Conservation (phyloP, 2,888 invertebrate genomes). For the Aphodius granarius region DNA sequence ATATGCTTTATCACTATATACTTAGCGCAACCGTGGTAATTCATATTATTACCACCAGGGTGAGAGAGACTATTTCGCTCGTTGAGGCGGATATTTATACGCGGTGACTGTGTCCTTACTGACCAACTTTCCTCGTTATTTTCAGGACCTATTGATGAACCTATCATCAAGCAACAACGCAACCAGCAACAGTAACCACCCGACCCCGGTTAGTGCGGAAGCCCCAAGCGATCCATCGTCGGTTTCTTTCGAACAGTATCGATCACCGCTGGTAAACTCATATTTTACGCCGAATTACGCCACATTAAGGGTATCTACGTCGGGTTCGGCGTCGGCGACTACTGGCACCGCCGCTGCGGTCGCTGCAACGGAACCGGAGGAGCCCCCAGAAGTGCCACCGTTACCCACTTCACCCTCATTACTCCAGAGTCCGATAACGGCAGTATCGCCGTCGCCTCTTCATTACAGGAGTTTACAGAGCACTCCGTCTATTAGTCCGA, state of each 20-base stretch:
- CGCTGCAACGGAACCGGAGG: constrained; percentile 31
- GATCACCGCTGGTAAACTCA: constrained; percentile 58
- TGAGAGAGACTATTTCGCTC: too few relatives aligned
- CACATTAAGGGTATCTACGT: constrained; percentile 48
- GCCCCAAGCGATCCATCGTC: constrained; percentile 49
- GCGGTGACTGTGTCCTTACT: not conserved
- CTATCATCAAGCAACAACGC: constrained; percentile 57
- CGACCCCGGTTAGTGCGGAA: constrained; percentile 51
- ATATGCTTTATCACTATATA: too few relatives aligned
- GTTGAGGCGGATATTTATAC: too few relatives aligned
- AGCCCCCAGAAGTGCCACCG: constrained; percentile 42
- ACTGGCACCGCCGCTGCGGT: not conserved
- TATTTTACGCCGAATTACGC: constrained; percentile 59
- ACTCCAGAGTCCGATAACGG: constrained; percentile 35
- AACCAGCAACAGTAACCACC: constrained; percentile 47
- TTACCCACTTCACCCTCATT: constrained; percentile 28
- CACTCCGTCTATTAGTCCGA: constrained; percentile 49
- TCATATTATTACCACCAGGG: too few relatives aligned
- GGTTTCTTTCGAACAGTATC: constrained; percentile 56
- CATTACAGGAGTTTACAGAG: constrained; percentile 52
- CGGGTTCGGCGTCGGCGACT: constrained; percentile 24
- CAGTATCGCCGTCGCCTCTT: constrained; percentile 42
- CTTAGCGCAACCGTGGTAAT: too few relatives aligned
- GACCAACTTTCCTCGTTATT: not conserved
- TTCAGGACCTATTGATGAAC: constrained; percentile 61